Conservation (phyloP, 1,140 invertebrate genomes). For the Stegodyphus mimosarum region DNA sequence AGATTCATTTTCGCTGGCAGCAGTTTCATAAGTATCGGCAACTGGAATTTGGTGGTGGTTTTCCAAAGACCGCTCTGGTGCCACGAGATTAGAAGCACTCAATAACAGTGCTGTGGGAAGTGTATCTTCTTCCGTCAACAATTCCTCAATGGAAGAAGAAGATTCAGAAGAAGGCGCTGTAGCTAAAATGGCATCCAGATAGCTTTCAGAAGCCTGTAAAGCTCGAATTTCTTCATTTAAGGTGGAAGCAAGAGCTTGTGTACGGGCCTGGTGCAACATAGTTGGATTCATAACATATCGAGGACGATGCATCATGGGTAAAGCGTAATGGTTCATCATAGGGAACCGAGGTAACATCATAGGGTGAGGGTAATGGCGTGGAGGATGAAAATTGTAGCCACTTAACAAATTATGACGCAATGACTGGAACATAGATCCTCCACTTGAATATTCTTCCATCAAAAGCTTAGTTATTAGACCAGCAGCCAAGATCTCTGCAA, state of each 20-base stretch:
- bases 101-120: constrained; percentile 18
- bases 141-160: constrained; percentile 1
- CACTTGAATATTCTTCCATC: constrained; percentile 17
- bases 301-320: neutral
- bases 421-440: neutral
- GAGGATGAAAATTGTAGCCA: neutral
- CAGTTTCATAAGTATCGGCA: neutral
- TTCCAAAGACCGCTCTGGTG: neutral
- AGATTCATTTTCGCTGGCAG: constrained; percentile 26
- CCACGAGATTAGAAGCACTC: neutral
- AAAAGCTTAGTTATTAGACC: constrained; percentile 31
- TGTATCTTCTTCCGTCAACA: constrained; percentile 17
- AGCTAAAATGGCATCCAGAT: constrained; percentile 4
- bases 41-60: neutral
- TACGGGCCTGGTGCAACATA: neutral
- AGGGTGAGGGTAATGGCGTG: neutral
- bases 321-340: neutral
- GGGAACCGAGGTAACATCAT: neutral
- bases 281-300: constrained; percentile 6
- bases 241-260: constrained; percentile 10
- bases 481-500: constrained; percentile 30
- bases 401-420: constrained; percentile 3
- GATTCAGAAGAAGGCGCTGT: too few species aligned
- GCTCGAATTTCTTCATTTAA: constrained; percentile 11
- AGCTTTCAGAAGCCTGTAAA: constrained; percentile 8